These are phyloP conservation scores for Tursiops truncatus DNA, from an alignment of 2,113 vertebrate species.

Conservation along the genomic window DNA sequence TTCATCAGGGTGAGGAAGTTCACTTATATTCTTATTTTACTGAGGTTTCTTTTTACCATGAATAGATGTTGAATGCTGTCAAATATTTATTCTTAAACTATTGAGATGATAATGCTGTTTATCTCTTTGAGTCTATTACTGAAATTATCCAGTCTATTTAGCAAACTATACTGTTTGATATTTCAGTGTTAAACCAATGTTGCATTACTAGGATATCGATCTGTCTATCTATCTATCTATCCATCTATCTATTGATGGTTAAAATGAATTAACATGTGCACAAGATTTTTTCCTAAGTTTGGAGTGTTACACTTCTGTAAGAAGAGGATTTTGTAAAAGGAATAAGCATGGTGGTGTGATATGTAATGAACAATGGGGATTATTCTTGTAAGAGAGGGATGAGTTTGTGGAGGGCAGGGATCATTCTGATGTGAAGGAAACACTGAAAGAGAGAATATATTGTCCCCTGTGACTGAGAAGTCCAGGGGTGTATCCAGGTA, in stretches of 20 bases:
- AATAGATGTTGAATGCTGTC: not conserved
- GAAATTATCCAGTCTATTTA: not conserved
- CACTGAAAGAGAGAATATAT: not conserved
- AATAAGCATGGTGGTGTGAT: not conserved
- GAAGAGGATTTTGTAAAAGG: not conserved
- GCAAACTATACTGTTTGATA: not conserved
- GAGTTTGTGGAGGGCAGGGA: no score
- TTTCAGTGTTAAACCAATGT: not conserved
- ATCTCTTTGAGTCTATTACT: not conserved
- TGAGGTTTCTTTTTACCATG: not conserved
- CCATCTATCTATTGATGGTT: not conserved
- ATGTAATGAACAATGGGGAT: no score
- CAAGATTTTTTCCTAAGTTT: not conserved
- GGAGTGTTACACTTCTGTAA: not conserved
- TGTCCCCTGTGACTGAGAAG: not conserved
- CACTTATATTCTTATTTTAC: not conserved
- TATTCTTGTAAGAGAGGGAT: not conserved
- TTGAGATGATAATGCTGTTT: not conserved
- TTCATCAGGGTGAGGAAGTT: not conserved
- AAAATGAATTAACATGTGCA: not conserved
- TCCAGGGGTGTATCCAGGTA: not conserved
- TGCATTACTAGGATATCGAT: not conserved
- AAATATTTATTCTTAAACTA: not conserved
- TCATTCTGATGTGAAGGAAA: not conserved
- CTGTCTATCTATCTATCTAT: not conserved